Percentiles rank a stretch among this genome's conserved stretches.
Evolutionary conservation across 2,113 vertebrate genomes (phyloP).

Genomic region (Phaethornis superciliosus): DNA sequence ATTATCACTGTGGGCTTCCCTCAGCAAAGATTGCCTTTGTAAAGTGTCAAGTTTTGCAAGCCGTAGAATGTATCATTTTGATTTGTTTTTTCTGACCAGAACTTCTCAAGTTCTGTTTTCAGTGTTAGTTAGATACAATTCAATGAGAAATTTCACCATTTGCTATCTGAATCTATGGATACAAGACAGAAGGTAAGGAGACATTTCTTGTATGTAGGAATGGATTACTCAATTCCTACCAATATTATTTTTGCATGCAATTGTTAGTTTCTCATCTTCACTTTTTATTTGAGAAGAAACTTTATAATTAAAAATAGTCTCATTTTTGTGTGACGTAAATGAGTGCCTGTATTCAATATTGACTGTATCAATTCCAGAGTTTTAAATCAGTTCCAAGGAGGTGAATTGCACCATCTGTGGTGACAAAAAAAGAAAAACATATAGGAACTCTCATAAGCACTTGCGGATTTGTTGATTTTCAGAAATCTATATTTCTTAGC

Average conservation of each 20-base stretch:
- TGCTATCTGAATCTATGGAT: not conserved
- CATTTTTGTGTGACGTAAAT: not conserved
- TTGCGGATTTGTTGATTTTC: conserved; percentile 42
- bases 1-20: not conserved
- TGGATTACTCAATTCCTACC: not conserved
- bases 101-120: not conserved
- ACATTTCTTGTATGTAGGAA: not conserved
- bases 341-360: conserved; percentile 3
- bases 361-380: conserved; percentile 11
- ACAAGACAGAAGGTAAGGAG: not conserved
- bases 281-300: conserved; percentile 4
- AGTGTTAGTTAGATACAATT: not conserved
- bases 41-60: not conserved
- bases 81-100: not conserved
- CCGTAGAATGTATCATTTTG: not conserved
- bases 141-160: not conserved
- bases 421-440: conserved; percentile 40
- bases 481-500: not conserved
- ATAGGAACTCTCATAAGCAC: not conserved
- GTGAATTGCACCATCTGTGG: conserved; percentile 51
- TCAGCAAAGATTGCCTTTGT: not conserved
- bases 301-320: not conserved
- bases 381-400: conserved; percentile 11
- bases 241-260: not conserved
- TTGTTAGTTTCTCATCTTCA: not conserved